These are phyloP conservation scores for Neosalanx taihuensis DNA, from an alignment of 2,797 vertebrate genomes.

Conservation along the genomic window DNA sequence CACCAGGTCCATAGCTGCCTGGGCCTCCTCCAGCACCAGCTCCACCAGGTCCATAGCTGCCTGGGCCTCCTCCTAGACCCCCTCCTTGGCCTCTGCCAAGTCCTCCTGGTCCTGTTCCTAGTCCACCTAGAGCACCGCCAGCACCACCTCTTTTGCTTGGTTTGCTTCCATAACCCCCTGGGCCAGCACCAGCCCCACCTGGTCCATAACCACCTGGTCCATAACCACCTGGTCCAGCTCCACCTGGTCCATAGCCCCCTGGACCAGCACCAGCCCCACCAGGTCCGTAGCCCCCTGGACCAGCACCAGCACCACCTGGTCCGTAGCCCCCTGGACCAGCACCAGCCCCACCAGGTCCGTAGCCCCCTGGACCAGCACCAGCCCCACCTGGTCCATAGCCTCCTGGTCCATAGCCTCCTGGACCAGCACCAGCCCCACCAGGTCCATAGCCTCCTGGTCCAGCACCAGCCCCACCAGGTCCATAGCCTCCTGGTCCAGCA, in stretches of 20 bases:
- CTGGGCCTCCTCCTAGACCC: conserved; percentile 35
- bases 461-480: conserved; percentile 15
- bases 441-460: conserved; percentile 14
- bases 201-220: conserved; percentile 52
- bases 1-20: conserved; percentile 38
- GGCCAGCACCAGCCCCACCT: conserved; percentile 38
- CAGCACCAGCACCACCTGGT: conserved; percentile 42
- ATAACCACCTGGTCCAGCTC: conserved; percentile 47
- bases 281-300: conserved; percentile 51
- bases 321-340: conserved; percentile 52
- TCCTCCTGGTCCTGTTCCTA: conserved; percentile 43
- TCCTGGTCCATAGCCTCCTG: conserved; percentile 20
- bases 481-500: conserved; percentile 1
- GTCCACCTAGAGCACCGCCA: conserved; percentile 41
- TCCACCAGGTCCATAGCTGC: conserved; percentile 41
- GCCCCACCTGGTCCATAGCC: conserved; percentile 13
- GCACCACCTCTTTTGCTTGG: conserved; percentile 23
- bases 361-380: not conserved
- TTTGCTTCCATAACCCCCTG: conserved; percentile 4
- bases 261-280: conserved; percentile 39
- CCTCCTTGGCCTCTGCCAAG: conserved; percentile 41
- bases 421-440: conserved; percentile 31
- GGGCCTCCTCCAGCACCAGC: conserved; percentile 38
- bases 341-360: conserved; percentile 50
- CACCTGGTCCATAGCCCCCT: conserved; percentile 29